Evolutionary conservation across 1,140 invertebrate genomes (phyloP).

Genomic region (Melipona quadrifasciata): DNA sequence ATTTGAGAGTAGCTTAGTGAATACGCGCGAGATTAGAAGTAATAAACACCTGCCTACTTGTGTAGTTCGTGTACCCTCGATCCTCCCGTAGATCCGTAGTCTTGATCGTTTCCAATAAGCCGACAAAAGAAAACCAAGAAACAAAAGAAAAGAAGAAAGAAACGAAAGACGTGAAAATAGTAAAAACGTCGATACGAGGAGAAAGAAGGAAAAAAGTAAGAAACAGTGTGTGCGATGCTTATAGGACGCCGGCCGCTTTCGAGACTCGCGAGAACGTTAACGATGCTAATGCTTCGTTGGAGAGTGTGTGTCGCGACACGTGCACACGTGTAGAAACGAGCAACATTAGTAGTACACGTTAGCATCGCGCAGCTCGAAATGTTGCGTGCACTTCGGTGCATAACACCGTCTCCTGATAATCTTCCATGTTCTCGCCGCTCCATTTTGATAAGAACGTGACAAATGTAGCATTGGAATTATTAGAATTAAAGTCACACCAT

Average conservation of each 20-base stretch:
- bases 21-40: conserved; percentile 57
- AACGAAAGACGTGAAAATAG: neutral
- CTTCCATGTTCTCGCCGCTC: conserved; percentile 50
- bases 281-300: conserved; percentile 35
- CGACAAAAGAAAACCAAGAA: neutral
- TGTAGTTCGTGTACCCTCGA: conserved; percentile 17
- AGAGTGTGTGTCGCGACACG: conserved; percentile 17
- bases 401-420: conserved; percentile 48
- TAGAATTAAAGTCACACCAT: conserved; percentile 51
- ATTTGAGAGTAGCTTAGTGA: conserved; percentile 62
- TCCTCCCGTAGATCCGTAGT: conserved; percentile 9
- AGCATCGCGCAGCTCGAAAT: conserved; percentile 29
- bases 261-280: conserved; percentile 26
- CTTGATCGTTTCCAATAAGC: neutral
- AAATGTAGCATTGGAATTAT: conserved; percentile 55
- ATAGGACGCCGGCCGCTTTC: conserved; percentile 30
- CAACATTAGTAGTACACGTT: conserved; percentile 45
- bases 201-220: neutral
- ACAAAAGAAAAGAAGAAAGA: conserved; percentile 5
- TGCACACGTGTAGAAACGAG: conserved; percentile 31
- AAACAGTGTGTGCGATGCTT: conserved; percentile 42
- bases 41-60: conserved; percentile 49
- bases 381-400: conserved; percentile 48
- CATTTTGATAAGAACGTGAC: conserved; percentile 56
- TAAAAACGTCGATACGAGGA: neutral